phyloP scores from a whole-genome alignment of 2,888 invertebrate species.

The Fragum whitleyi region DNA sequence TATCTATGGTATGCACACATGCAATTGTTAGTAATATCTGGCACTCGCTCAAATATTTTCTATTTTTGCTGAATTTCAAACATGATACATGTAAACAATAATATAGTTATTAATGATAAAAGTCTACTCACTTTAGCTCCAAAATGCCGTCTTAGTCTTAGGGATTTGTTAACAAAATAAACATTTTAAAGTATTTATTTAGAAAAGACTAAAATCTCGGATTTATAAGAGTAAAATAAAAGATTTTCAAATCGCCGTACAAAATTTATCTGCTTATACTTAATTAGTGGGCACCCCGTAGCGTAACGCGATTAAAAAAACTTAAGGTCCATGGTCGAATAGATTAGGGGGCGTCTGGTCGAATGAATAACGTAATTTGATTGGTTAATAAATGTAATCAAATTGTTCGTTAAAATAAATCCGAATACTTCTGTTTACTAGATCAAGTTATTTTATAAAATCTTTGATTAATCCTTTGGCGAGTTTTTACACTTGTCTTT shows the following conservation, averaged over 20 bases:
- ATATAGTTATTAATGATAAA: no score
- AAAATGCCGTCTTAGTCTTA: neutral
- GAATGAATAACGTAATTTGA: neutral
- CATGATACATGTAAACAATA: no score
- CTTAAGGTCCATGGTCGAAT: constrained; percentile 12
- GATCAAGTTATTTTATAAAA: constrained; percentile 22
- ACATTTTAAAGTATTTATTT: constrained; percentile 23
- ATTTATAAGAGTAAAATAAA: constrained; percentile 17
- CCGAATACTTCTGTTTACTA: constrained; percentile 12
- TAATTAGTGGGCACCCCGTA: constrained; percentile 26
- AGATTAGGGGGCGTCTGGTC: constrained; percentile 13
- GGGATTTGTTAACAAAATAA: constrained; percentile 29
- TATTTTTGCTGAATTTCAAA: no score
- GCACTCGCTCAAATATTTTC: no score
- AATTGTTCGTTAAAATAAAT: constrained; percentile 17
- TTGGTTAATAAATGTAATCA: neutral
- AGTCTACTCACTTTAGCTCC: no score
- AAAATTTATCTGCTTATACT: constrained; percentile 16
- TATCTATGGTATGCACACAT: no score
- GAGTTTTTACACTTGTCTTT: neutral
- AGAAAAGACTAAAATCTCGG: constrained; percentile 21
- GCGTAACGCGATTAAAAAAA: constrained; percentile 22
- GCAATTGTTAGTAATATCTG: no score
- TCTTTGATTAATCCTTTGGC: neutral
- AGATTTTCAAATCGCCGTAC: constrained; percentile 15